Percentiles rank a stretch among this genome's conserved stretches.
Conservation (phyloP, 2,113 vertebrate species). For the Odobenus rosmarus region DNA sequence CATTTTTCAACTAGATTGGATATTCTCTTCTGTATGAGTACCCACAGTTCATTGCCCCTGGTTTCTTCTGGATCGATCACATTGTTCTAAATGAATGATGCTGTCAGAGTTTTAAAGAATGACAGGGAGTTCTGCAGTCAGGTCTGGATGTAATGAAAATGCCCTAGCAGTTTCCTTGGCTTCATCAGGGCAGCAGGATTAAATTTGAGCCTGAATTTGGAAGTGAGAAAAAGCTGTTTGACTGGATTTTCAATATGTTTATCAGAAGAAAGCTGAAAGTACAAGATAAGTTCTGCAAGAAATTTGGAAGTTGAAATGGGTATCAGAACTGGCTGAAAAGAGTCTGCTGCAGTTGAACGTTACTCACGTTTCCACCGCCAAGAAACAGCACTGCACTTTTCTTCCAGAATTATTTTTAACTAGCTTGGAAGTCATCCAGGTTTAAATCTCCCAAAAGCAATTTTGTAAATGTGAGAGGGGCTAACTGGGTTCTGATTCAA, state of each 20-base stretch:
- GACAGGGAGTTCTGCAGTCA: not conserved
- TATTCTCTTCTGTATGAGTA: conserved; percentile 47
- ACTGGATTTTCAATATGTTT: conserved; percentile 68
- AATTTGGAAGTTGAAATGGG: conserved; percentile 59
- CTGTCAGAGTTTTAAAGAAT: conserved; percentile 61
- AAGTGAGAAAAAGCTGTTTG: conserved; percentile 72
- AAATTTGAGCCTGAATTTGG: conserved; percentile 66
- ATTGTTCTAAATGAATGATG: conserved; percentile 61
- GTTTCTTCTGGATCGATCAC: conserved; percentile 21
- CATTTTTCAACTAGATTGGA: conserved; percentile 45
- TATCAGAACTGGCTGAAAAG: conserved; percentile 34
- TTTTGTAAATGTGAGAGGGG: conserved; percentile 62
- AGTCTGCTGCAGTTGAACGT: not conserved
- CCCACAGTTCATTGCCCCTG: conserved; percentile 62
- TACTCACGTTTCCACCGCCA: not conserved
- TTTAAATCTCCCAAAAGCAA: conserved; percentile 65
- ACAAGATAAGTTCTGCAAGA: conserved; percentile 64
- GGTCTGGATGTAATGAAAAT: conserved; percentile 49
- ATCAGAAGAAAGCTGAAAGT: conserved; percentile 69
- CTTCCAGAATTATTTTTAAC: conserved; percentile 77
- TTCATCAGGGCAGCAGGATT: conserved; percentile 58
- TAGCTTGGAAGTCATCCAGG: conserved; percentile 69
- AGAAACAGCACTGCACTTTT: conserved; percentile 44
- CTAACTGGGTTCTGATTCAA: conserved; percentile 57
- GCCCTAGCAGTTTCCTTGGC: not conserved